Evolutionary conservation across 2,797 vertebrate genomes (phyloP).

Genomic region (Sebastes dallii): DNA sequence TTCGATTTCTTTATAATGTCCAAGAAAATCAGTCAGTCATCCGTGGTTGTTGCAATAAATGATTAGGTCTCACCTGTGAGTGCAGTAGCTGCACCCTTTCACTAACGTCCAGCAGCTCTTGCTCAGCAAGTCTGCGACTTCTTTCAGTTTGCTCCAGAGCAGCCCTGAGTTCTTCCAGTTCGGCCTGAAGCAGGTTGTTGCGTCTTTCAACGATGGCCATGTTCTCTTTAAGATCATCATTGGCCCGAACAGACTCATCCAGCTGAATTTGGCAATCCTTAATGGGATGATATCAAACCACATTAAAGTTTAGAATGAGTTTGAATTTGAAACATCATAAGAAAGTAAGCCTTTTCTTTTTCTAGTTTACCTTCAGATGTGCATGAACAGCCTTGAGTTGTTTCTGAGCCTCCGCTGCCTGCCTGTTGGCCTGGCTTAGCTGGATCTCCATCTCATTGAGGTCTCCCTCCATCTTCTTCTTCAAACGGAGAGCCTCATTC

Average conservation of each 20-base stretch:
- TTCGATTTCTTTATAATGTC: not conserved
- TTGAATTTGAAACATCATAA: not conserved
- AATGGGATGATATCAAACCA: not conserved
- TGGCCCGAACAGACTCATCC: constrained; percentile 81
- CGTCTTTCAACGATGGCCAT: constrained; percentile 88
- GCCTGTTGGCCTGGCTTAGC: constrained; percentile 85
- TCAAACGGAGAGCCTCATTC: constrained; percentile 83
- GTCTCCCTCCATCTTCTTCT: constrained; percentile 91
- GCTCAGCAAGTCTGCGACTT: constrained; percentile 85
- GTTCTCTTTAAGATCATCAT: constrained; percentile 91
- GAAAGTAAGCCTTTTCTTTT: not conserved
- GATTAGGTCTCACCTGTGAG: constrained; percentile 79
- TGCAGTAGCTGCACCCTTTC: constrained; percentile 88
- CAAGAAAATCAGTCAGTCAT: not conserved
- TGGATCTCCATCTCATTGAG: constrained; percentile 94
- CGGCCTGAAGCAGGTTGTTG: constrained; percentile 87
- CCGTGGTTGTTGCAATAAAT: not conserved
- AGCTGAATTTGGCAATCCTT: constrained; percentile 89
- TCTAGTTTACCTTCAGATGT: constrained; percentile 81
- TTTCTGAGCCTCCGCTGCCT: constrained; percentile 87
- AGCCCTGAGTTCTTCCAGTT: constrained; percentile 80
- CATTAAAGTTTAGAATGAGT: not conserved
- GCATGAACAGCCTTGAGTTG: constrained; percentile 85
- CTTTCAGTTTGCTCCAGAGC: constrained; percentile 84
- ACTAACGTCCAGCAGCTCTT: constrained; percentile 88